Evolutionary conservation across 2,113 vertebrate species (phyloP).

Genomic region (Leucosticte australis): DNA sequence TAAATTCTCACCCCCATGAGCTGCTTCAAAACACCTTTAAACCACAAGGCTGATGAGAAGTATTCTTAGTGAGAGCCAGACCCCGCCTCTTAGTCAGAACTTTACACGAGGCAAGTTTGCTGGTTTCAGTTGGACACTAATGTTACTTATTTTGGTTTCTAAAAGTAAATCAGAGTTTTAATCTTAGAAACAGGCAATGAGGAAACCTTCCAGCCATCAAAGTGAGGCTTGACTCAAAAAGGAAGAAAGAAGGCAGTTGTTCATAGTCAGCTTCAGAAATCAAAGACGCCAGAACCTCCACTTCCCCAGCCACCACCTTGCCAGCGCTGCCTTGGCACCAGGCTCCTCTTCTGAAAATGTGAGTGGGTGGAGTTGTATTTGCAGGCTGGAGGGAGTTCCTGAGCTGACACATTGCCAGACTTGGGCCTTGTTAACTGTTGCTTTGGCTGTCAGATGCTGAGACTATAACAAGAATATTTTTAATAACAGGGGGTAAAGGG

Average conservation of each 20-base stretch:
- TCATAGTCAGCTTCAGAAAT: slow-evolving; percentile 13
- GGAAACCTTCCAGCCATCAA: not conserved
- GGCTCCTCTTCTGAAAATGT: not conserved
- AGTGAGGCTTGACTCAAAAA: slow-evolving; percentile 18
- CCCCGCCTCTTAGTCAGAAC: slow-evolving; percentile 2
- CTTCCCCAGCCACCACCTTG: not conserved
- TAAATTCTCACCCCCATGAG: not conserved
- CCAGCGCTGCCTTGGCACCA: not conserved
- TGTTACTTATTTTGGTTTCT: slow-evolving; percentile 3
- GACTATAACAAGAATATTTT: not conserved
- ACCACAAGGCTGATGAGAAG: not conserved
- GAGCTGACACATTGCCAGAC: not conserved
- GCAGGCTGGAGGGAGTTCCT: slow-evolving; percentile 44
- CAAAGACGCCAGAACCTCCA: not conserved
- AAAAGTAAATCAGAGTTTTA: slow-evolving; percentile 25
- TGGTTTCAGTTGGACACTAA: not conserved
- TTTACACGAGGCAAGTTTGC: not conserved
- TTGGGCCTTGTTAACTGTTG: not conserved
- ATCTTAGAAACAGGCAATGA: slow-evolving; percentile 8
- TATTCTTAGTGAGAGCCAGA: not conserved
- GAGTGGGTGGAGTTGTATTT: slow-evolving; percentile 27
- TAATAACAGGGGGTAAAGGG: not conserved
- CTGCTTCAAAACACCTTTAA: not conserved
- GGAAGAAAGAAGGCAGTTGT: not conserved
- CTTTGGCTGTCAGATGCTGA: not conserved